A percentile compares a stretch with the other conserved stretches of the same genome.
These are phyloP conservation scores for Anorthoa munda DNA, from an alignment of 2,888 invertebrate species.

Conservation along the genomic window DNA sequence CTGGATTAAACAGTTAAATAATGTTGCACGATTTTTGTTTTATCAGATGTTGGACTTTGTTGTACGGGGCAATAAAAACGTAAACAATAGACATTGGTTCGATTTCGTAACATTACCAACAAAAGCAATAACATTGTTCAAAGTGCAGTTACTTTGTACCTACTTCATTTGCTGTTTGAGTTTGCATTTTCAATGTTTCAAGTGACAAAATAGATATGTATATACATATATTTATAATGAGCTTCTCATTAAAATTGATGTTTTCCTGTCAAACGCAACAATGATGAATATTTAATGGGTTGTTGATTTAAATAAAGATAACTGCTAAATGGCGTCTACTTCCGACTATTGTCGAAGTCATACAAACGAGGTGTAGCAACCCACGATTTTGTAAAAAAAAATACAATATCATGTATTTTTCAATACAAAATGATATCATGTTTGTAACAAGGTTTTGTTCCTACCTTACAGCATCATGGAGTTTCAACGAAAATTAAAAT, in stretches of 20 bases:
- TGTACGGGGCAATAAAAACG: neutral
- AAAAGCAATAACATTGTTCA: neutral
- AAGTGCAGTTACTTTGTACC: neutral
- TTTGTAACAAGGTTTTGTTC: neutral
- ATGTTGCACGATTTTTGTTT: constrained; percentile 9
- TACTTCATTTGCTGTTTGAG: neutral
- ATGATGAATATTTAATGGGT: constrained; percentile 44
- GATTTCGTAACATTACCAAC: neutral
- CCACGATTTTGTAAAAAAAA: neutral
- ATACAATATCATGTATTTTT: constrained; percentile 6
- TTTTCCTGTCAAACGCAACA: constrained; percentile 34
- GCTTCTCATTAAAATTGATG: constrained; percentile 7
- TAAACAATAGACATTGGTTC: neutral
- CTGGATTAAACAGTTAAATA: constrained; percentile 19
- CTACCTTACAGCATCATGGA: neutral
- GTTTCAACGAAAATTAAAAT: neutral
- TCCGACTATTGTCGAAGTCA: constrained; percentile 30
- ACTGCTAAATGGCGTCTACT: constrained; percentile 5
- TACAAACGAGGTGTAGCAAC: constrained; percentile 7
- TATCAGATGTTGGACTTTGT: constrained; percentile 14
- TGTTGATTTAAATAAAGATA: constrained; percentile 28
- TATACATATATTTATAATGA: constrained; percentile 7
- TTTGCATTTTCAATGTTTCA: constrained; percentile 9
- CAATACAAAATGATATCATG: neutral
- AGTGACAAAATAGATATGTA: constrained; percentile 1